Percentiles rank a stretch among this genome's conserved stretches.
Conservation (phyloP, 2,888 invertebrate genomes). For the Acanthacorydalis orientalis region DNA sequence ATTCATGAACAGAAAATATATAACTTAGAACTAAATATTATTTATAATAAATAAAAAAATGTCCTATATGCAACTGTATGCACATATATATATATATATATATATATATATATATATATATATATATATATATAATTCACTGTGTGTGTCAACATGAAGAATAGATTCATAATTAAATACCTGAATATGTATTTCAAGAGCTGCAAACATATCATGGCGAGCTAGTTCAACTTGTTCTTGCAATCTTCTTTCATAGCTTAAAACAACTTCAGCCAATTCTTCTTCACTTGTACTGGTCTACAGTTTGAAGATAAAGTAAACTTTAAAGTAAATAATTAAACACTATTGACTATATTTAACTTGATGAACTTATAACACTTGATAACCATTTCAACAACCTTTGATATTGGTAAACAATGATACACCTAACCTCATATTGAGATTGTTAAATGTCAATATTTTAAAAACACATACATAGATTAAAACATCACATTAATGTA, state of each 20-base stretch:
- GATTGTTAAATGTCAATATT: no score
- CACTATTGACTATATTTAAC: neutral
- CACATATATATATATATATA: neutral
- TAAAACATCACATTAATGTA: no score
- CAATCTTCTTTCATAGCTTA: slow-evolving; percentile 33
- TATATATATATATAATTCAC: neutral
- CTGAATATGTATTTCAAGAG: slow-evolving; percentile 57
- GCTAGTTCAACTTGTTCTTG: slow-evolving; percentile 46
- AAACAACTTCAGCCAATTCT: slow-evolving; percentile 25
- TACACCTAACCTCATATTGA: no score
- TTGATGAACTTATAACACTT: no score
- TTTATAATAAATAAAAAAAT: no score
- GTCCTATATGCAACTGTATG: no score
- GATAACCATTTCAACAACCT: no score
- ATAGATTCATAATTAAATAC: slow-evolving; percentile 27
- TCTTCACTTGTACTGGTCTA: slow-evolving; percentile 23
- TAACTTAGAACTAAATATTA: neutral
- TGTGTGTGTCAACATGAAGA: no score
- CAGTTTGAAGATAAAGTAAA: neutral
- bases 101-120: neutral
- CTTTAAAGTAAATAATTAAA: neutral
- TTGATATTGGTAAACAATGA: no score
- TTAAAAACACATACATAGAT: no score
- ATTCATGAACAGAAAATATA: neutral
- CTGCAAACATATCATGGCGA: slow-evolving; percentile 47